Evolutionary conservation across 2,797 vertebrate species (phyloP).

Genomic region (Brachyrhaphis roseni): DNA sequence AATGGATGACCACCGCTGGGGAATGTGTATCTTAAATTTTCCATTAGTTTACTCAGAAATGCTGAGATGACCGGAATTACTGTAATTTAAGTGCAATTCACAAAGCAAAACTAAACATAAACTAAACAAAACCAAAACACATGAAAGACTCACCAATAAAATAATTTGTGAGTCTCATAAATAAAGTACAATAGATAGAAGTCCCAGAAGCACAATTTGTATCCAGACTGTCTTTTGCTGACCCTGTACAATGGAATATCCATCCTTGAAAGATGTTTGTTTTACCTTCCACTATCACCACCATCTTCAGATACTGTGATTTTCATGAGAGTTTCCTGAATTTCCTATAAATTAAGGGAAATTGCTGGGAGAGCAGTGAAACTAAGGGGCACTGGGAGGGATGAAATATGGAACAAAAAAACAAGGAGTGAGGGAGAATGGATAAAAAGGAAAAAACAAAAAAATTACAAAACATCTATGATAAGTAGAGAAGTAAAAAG

Average conservation of each 20-base stretch:
- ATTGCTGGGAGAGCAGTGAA: background rate
- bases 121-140: background rate
- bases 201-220: conserved; percentile 17
- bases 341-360: background rate
- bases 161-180: background rate
- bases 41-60: background rate
- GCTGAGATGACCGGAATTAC: background rate
- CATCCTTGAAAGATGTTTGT: conserved; percentile 52
- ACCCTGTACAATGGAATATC: conserved; percentile 48
- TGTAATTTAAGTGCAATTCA: background rate
- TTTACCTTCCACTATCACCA: conserved; percentile 42
- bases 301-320: conserved; percentile 49
- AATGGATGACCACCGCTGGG: background rate
- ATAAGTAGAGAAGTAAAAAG: background rate
- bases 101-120: background rate
- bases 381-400: background rate
- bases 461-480: background rate
- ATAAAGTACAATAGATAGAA: background rate
- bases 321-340: conserved; percentile 18
- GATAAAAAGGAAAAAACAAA: background rate
- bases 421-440: background rate
- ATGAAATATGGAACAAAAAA: conserved; percentile 9
- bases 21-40: background rate
- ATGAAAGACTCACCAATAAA: background rate
- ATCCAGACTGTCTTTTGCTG: conserved; percentile 35